phyloP scores from a whole-genome alignment of 2,888 invertebrate genomes.

The Pheosia tremula region DNA sequence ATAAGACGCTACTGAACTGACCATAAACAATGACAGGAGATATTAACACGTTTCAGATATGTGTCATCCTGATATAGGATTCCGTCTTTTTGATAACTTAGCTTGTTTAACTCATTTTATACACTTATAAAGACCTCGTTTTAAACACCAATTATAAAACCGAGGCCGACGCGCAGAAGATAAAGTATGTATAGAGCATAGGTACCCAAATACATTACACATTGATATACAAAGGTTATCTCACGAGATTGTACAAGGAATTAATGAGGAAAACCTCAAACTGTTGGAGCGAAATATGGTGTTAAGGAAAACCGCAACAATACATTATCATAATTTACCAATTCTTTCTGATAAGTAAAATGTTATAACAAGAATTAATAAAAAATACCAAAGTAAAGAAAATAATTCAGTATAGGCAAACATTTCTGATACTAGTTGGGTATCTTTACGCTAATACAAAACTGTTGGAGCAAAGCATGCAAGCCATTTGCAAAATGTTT shows the following conservation, averaged over 20 bases:
- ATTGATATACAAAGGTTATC: constrained; percentile 1
- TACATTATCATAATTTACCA: neutral
- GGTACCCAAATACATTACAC: neutral
- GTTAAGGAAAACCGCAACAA: constrained; percentile 30
- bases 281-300: constrained; percentile 8
- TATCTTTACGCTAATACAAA: too few species aligned
- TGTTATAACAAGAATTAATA: too few species aligned
- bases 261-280: constrained; percentile 5
- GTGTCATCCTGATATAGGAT: neutral
- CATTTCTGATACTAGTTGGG: too few species aligned
- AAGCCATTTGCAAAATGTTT: neutral
- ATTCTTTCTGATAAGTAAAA: too few species aligned
- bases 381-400: too few species aligned
- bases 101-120: too few species aligned
- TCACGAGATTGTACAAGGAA: neutral
- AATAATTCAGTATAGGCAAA: too few species aligned
- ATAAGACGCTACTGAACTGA: neutral
- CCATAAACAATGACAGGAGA: neutral
- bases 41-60: neutral
- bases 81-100: too few species aligned
- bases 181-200: neutral
- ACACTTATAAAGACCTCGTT: constrained; percentile 1
- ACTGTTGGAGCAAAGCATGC: neutral
- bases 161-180: neutral
- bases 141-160: neutral